These are phyloP conservation scores for Mactromeris polynyma DNA, from an alignment of 2,888 invertebrate genomes.

Conservation along the genomic window DNA sequence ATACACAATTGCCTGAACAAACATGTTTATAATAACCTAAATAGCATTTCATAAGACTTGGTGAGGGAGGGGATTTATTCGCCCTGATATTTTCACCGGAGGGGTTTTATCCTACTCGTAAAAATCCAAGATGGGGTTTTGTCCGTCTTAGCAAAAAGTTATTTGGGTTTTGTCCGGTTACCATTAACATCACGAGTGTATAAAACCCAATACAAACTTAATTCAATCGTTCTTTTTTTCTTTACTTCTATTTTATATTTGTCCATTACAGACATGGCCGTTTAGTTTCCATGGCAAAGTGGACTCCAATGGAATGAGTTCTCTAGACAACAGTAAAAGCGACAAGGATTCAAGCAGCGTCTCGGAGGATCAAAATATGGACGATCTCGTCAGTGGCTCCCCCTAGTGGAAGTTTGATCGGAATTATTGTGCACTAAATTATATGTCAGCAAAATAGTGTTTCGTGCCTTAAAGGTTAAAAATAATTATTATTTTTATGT, in stretches of 20 bases:
- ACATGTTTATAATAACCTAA: no score
- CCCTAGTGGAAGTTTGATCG: not conserved
- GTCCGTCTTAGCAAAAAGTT: no score
- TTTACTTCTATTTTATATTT: not conserved
- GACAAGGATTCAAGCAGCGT: slow-evolving; percentile 44
- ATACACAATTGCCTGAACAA: no score
- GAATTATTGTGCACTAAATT: not conserved
- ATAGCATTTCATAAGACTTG: no score
- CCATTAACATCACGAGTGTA: no score
- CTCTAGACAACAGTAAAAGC: slow-evolving; percentile 44
- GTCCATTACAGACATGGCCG: slow-evolving; percentile 69
- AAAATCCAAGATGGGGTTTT: no score
- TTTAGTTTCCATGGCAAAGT: slow-evolving; percentile 67
- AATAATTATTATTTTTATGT: not conserved
- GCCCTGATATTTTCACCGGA: no score
- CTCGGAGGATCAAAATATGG: slow-evolving; percentile 60
- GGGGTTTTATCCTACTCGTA: no score
- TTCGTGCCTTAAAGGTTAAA: not conserved
- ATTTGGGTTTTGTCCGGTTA: no score
- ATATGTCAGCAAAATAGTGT: not conserved
- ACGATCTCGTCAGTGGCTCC: slow-evolving; percentile 54
- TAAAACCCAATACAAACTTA: no score
- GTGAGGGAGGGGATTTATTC: no score
- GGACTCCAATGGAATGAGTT: slow-evolving; percentile 37
- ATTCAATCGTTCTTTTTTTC: no score